Conservation (phyloP, 2,888 invertebrate genomes). For the Pyrrhosoma nymphula region DNA sequence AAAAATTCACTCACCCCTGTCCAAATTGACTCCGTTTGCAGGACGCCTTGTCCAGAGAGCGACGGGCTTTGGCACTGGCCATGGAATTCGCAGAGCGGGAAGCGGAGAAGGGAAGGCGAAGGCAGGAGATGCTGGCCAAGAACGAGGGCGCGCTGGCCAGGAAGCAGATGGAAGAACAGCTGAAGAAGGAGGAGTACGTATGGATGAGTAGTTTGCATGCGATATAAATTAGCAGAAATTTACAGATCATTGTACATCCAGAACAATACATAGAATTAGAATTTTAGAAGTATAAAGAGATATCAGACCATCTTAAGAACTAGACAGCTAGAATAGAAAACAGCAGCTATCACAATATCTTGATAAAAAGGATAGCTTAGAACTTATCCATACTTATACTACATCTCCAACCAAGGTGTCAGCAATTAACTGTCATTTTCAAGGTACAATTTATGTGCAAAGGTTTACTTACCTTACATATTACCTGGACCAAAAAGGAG, state of each 20-base stretch:
- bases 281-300: too few relatives aligned
- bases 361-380: too few relatives aligned
- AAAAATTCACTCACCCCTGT: background rate
- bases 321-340: too few relatives aligned
- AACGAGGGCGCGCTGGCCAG: background rate
- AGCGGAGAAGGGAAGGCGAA: background rate
- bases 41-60: constrained; percentile 10
- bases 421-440: too few relatives aligned
- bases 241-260: background rate
- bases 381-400: too few relatives aligned
- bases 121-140: background rate
- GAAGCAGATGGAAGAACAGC: background rate
- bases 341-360: too few relatives aligned
- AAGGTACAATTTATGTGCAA: too few relatives aligned
- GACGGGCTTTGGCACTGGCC: background rate
- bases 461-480: too few relatives aligned
- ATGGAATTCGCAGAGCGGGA: background rate
- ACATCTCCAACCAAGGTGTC: too few relatives aligned
- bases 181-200: constrained; percentile 5
- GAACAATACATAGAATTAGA: too few relatives aligned
- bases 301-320: too few relatives aligned
- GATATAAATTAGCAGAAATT: background rate
- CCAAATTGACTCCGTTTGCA: background rate
- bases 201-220: background rate
- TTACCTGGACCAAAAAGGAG: too few relatives aligned